phyloP scores from a whole-genome alignment of 2,113 vertebrate species.

The Leptosomus discolor region DNA sequence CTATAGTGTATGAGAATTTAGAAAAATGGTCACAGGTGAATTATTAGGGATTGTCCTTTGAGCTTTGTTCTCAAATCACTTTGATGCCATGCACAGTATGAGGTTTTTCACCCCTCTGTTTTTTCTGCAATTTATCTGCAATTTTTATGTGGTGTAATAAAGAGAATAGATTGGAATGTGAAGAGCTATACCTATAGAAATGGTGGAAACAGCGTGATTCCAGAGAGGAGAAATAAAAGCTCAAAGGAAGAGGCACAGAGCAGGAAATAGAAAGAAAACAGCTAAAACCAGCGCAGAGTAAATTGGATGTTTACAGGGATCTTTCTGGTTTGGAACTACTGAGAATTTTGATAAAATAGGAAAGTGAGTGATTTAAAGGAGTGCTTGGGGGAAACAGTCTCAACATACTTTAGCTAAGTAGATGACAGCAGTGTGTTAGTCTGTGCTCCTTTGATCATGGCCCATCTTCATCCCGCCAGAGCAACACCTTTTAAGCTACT shows the following conservation, averaged over 20 bases:
- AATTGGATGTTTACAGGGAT: not conserved
- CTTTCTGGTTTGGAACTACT: not conserved
- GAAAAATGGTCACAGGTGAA: not conserved
- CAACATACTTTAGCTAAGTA: not conserved
- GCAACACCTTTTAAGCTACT: not conserved
- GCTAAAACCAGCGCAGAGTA: not conserved
- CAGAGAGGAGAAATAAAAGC: not conserved
- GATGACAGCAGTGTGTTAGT: not conserved
- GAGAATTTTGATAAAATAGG: not conserved
- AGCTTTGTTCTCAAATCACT: conserved; percentile 20
- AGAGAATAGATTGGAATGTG: not conserved
- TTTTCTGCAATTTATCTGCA: not conserved
- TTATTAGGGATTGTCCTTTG: conserved; percentile 7
- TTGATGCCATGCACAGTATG: not conserved
- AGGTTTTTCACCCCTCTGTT: not conserved
- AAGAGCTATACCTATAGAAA: not conserved
- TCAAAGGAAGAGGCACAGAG: not conserved
- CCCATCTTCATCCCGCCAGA: not conserved
- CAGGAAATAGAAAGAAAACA: not conserved
- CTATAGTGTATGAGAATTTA: not conserved
- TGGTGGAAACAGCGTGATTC: not conserved
- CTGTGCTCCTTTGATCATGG: not conserved
- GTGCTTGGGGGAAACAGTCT: not conserved
- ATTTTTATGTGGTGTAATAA: not conserved
- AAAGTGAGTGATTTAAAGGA: not conserved